Base-by-base conservation (phyloP, 30 jellyfish, hydroid and myxozoan species). In the Phacellophora camtschatica region DNA sequence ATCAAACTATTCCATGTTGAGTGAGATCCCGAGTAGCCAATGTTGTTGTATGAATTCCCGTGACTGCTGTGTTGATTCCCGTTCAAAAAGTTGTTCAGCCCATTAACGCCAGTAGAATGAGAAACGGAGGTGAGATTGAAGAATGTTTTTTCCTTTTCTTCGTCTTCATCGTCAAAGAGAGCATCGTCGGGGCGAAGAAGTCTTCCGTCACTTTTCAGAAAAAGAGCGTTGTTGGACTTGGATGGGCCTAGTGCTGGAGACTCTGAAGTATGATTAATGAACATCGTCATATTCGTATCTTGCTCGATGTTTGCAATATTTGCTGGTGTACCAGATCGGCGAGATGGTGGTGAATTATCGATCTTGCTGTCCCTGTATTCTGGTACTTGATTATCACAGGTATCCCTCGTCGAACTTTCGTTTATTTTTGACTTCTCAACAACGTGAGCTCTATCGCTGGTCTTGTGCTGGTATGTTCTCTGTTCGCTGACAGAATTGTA, bases 231-330 rank as follows among this genome's bases (percentile, higher is more conserved):
- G 75, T 63, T 72, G 39, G 92, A 25, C 77, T 87, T 87, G 31
- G 90, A 28, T 6, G 85, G 85, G 66, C 89, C 96, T 53, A 87
- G 51, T 1, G 82, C 92, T 50, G 67, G 90, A 53, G 85, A 65
- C 61, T 87, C 96, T 4, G 85, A 45, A 36, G 83, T 72, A 63
- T 75, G 89, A 66, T 68, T 68, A 39, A 87, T 87, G 74, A 87
- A 87, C 96, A 87, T 87, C 45, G 96, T 87, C 96, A 87, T 87
- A n/a, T 51, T 66, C 50, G 48, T 63, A 69, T 56, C 71, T 59
- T 69, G 82, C 46, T 22, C 86, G 22, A 71, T 74, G 88, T 74
- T 85, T 84, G 88, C 71, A 8, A 84, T 28, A 59, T 22, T 30
- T 68, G 68, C 95, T 71, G 95, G 95, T 84, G 88, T 19, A 63